Base-by-base conservation (phyloP, 2,888 invertebrate species). In the Drosophila percnosoma region DNA sequence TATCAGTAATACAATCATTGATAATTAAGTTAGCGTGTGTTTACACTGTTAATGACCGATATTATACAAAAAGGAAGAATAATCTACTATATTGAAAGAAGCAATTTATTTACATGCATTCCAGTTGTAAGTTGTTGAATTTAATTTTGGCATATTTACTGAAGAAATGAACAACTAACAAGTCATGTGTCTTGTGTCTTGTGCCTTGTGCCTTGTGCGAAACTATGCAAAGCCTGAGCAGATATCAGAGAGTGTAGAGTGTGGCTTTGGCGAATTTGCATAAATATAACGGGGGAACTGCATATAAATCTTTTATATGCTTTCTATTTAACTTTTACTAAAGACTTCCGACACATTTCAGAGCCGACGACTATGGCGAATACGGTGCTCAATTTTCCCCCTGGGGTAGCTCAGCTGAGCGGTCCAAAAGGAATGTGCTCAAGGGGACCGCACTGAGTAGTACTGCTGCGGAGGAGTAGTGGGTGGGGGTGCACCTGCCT, bases 251-350 rank as follows among this genome's bases (percentile, higher is more conserved):
- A 8, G 29, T 11, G 29, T 5, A 40, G 55, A 34, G 31, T 21
- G 27, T 18, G 21, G 51, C 48, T 45, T 45, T 45, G 51, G 24
- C 7, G 45, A 64, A 87, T 84, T 84, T 76, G 87, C 84, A 84
- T 84, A 84, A 84, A 81, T 87, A 87, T 73, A 81, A 71, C 70
- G 81, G 71, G 58, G 64, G 71, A 73, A 69, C 55, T 62, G 77
- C 71, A 70, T 78, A 85, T 85, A 85, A 85, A 85, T 85, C 85
- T 88, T 80, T 73, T 63, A 88, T 85, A 88, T 85, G 85, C 83
- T 86, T 85, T 85, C 88, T 88, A 88, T 85, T 85, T 85, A 85
- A 82, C 85, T 85, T 85, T 85, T 85, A 85, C 85, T 85, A 85
- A 85, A 85, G 80, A 85, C 85, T 85, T 85, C 85, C 85, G 85